Conservation (phyloP, 2,888 invertebrate species). For the Cenopis cana region DNA sequence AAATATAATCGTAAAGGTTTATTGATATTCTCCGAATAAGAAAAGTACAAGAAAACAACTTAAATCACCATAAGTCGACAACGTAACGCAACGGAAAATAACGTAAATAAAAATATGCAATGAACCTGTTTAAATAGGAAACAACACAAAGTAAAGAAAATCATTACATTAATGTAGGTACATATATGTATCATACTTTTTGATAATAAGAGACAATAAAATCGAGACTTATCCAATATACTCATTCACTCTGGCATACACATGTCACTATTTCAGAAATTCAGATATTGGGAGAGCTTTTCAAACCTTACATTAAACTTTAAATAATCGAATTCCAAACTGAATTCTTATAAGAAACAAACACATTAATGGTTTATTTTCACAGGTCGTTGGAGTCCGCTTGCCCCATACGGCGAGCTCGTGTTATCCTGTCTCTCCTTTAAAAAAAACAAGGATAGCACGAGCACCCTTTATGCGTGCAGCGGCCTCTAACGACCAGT, state of each 20-base stretch:
- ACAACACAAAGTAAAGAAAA: conserved; percentile 27
- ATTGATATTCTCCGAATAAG: not conserved
- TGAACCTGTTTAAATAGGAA: conserved; percentile 34
- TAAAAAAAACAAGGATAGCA: no score
- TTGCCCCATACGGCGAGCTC: no score
- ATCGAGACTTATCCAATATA: not conserved
- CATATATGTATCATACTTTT: not conserved
- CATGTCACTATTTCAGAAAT: not conserved
- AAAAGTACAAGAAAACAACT: conserved; percentile 6
- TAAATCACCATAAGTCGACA: not conserved
- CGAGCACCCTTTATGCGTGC: no score
- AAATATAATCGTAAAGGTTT: conserved; percentile 19
- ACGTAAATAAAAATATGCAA: conserved; percentile 26
- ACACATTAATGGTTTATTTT: no score
- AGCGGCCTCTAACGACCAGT: no score
- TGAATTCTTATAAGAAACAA: not conserved
- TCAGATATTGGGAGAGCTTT: not conserved
- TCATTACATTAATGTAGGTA: not conserved
- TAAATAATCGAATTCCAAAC: not conserved
- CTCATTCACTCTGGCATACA: not conserved
- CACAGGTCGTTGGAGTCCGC: no score
- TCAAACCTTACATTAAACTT: not conserved
- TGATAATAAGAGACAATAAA: not conserved
- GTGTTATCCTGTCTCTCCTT: no score
- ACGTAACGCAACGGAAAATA: conserved; percentile 26